Evolutionary conservation across 2,888 invertebrate species (phyloP), one percentile per base, ranked within the genome.

Genomic region (Teinopalpus imperialis): DNA sequence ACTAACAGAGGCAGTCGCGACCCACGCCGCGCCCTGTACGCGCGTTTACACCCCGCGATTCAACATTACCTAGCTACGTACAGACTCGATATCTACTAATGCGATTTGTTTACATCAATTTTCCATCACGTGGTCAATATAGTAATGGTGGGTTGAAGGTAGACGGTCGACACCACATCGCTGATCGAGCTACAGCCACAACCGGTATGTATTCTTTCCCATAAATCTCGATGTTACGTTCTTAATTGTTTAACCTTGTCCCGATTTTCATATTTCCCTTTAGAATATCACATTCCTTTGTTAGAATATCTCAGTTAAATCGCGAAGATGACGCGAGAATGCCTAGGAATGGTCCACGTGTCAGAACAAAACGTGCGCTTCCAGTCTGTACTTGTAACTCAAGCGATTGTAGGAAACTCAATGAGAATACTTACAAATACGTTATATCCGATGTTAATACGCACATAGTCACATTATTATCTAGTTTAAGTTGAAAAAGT

Each of bases 1-100:
- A 58, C 59, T 54, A 60, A 46, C 16, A 47, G 55, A 61, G 59
- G 51, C 76, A 80, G 79, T 80, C 73, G 65, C 60, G 56, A 52
- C 54, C 51, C 66, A 66, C 67, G 65, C 67, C 74, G 77, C 79
- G 77, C 63, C 66, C 69, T 48, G 63, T 51, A 49, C 76, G 76
- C 78, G 74, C 76, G 75, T 56, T 51, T 52, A 59, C 43, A 57
- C 52, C 54, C 43, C 50, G 54, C 56, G 59, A 51, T 48, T 51
- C 57, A 48, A 48, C 56, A 44, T 39, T 32, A 41, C 34, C 45
- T 40, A 18, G 30, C 57, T 42, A 49, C 55, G 56, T 58, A 55
- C 53, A 51, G 54, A 51, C 43, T 51, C 53, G 55, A 57, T 55
- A 57, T 53, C 51, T 51, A 55, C 57, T 64, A 64, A 63, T 66